phyloP scores from a whole-genome alignment of 2,797 vertebrate species.

The Eulemur coronatus region DNA sequence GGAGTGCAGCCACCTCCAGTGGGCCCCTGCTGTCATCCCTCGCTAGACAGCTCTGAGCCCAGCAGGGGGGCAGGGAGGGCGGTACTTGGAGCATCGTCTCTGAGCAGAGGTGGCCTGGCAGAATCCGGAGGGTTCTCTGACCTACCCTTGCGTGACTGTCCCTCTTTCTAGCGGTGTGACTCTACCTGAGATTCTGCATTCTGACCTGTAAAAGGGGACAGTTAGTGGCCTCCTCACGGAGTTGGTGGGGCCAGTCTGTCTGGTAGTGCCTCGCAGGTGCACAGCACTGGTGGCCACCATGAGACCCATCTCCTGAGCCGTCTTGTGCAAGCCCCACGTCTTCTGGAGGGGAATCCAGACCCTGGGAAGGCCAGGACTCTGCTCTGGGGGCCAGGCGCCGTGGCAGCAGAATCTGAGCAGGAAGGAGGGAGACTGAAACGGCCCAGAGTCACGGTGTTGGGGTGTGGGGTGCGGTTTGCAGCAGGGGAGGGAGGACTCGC shows the following conservation, averaged over 20 bases:
- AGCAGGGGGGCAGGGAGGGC: too few relatives aligned
- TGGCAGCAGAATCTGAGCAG: background rate
- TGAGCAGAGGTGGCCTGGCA: background rate
- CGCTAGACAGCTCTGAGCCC: background rate
- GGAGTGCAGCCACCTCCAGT: background rate
- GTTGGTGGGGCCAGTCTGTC: background rate
- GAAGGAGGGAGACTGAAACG: background rate
- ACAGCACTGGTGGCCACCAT: background rate
- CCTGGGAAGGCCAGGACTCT: background rate
- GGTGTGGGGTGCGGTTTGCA: too few relatives aligned
- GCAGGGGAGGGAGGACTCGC: background rate
- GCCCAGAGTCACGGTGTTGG: background rate
- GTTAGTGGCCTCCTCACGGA: background rate
- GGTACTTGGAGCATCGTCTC: background rate
- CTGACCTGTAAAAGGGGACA: background rate
- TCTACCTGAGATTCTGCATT: background rate
- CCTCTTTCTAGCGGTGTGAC: background rate
- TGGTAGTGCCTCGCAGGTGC: fast-evolving
- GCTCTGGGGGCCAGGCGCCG: too few relatives aligned
- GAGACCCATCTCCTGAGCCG: background rate
- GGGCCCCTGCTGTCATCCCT: background rate
- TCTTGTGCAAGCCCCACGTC: background rate
- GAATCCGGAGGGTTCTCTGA: background rate
- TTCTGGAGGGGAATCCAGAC: background rate
- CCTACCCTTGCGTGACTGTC: fast-evolving